Conservation (phyloP, 2,888 invertebrate genomes). For the Caenorhabditis imperialis region DNA sequence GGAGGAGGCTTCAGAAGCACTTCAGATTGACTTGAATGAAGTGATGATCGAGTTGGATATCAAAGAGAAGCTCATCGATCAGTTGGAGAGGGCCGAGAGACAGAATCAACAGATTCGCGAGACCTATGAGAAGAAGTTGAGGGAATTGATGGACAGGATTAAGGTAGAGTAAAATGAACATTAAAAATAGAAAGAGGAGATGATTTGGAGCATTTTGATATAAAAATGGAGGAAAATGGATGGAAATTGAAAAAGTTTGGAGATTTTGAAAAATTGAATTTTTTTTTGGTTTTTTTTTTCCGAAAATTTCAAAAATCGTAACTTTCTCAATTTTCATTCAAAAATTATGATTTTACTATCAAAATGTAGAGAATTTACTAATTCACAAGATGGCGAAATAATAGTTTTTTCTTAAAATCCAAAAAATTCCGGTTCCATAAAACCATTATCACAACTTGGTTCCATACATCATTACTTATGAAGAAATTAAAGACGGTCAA, state of each 20-base stretch:
- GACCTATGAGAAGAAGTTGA: constrained; percentile 68
- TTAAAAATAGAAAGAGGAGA: no score
- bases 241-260: background rate
- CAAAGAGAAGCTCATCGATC: constrained; percentile 93
- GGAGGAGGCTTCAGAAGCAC: constrained; percentile 27
- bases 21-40: constrained; percentile 87
- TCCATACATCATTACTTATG: no score
- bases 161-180: constrained; percentile 9
- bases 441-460: no score
- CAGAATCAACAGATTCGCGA: constrained; percentile 84
- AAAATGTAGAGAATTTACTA: no score
- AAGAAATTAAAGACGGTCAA: constrained; percentile 68
- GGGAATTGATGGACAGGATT: constrained; percentile 60
- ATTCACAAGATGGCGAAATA: no score
- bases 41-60: constrained; percentile 93
- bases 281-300: background rate
- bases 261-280: background rate
- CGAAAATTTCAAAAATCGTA: constrained; percentile 9
- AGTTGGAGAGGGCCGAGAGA: constrained; percentile 90
- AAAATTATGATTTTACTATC: no score
- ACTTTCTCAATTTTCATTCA: no score
- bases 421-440: no score
- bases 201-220: no score
- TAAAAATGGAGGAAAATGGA: background rate
- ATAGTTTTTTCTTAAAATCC: no score